phyloP scores from a whole-genome alignment of 2,113 vertebrate species.

The Phoxinus phoxinus region DNA sequence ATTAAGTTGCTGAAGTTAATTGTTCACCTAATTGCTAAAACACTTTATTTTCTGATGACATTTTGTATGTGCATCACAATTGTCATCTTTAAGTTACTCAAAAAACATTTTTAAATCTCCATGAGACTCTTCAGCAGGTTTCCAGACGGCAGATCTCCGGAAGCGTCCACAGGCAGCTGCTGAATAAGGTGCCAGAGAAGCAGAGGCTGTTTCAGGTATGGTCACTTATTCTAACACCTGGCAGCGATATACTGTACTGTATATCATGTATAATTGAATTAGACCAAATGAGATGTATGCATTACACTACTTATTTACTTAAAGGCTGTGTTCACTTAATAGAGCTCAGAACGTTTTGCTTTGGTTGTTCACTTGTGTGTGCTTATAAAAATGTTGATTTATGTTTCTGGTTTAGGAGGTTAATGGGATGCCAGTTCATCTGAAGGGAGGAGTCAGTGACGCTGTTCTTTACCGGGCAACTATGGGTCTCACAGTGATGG shows the following conservation, averaged over 20 bases:
- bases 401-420: slow-evolving; percentile 80
- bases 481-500: slow-evolving; percentile 77
- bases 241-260: not conserved
- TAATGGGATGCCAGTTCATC: slow-evolving; percentile 87
- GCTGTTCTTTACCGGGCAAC: slow-evolving; percentile 84
- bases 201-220: slow-evolving; percentile 93
- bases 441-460: slow-evolving; percentile 86
- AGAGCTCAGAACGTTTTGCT: not conserved
- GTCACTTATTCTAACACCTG: not conserved
- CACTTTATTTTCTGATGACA: too few species aligned
- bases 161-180: slow-evolving; percentile 76
- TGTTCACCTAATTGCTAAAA: too few species aligned
- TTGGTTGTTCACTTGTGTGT: not conserved
- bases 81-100: not conserved
- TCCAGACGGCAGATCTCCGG: slow-evolving; percentile 81
- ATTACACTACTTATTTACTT: not conserved
- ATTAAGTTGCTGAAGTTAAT: not conserved
- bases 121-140: slow-evolving; percentile 81
- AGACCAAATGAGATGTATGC: too few species aligned
- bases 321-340: not conserved
- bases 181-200: slow-evolving; percentile 82
- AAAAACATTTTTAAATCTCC: slow-evolving; percentile 30
- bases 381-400: not conserved
- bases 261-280: too few species aligned
- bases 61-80: not conserved